phyloP scores from a whole-genome alignment of 2,888 invertebrate species.

The Drosophila neonasuta region DNA sequence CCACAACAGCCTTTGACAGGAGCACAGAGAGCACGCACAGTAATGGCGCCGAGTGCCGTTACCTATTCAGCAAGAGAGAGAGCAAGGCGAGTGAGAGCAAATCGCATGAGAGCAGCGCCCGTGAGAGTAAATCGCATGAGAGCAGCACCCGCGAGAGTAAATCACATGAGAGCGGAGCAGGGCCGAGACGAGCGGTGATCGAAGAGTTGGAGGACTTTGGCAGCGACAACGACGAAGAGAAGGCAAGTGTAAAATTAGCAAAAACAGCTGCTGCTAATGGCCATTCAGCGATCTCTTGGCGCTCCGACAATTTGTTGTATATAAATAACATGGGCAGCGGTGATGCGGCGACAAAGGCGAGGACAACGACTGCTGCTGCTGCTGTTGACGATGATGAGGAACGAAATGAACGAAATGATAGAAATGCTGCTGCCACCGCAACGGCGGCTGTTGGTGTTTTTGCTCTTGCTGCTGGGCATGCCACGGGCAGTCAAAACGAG shows the following conservation, averaged over 20 bases:
- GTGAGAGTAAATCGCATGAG: constrained; percentile 4
- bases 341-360: constrained; percentile 55
- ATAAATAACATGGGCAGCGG: constrained; percentile 73
- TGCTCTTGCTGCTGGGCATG: constrained; percentile 42
- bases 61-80: constrained; percentile 44
- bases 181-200: constrained; percentile 65
- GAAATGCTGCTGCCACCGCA: constrained; percentile 45
- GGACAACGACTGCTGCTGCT: constrained; percentile 52
- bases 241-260: constrained; percentile 73
- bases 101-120: neutral
- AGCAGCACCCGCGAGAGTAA: constrained; percentile 18
- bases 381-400: constrained; percentile 49
- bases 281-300: constrained; percentile 60
- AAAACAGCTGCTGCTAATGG: constrained; percentile 71
- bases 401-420: constrained; percentile 48
- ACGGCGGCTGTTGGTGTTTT: constrained; percentile 2
- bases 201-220: constrained; percentile 74
- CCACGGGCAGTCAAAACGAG: constrained; percentile 76
- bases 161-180: constrained; percentile 6
- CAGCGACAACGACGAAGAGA: constrained; percentile 56
- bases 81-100: constrained; percentile 21
- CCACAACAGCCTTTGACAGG: constrained; percentile 19
- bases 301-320: constrained; percentile 65
- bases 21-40: constrained; percentile 31
- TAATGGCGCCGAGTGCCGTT: constrained; percentile 45